Conservation (phyloP, 2,797 vertebrate species). For the Macropus fuliginosus region DNA sequence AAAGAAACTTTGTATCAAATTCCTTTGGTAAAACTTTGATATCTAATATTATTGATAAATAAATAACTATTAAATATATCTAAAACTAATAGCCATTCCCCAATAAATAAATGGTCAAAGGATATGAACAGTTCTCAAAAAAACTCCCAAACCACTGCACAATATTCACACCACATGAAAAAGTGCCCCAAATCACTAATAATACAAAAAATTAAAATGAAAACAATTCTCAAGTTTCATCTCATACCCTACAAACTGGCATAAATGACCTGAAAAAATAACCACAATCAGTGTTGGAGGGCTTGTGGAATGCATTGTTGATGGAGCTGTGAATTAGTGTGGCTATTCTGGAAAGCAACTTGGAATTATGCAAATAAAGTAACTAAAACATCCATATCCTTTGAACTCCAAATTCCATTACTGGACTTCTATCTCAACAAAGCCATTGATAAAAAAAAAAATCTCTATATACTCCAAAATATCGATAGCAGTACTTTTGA, state of each 20-base stretch:
- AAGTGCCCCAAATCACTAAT: neutral
- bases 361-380: neutral
- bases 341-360: neutral
- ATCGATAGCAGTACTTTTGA: neutral
- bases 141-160: neutral
- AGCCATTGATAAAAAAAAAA: neutral
- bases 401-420: neutral
- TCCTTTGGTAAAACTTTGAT: neutral
- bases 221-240: too few species aligned
- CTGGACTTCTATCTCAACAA: neutral
- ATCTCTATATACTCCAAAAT: neutral
- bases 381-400: neutral
- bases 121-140: neutral
- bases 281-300: neutral
- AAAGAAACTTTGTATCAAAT: neutral
- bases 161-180: neutral
- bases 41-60: neutral
- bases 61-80: neutral
- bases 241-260: neutral
- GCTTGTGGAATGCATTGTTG: neutral
- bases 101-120: neutral
- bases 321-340: neutral
- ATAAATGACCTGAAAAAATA: neutral
- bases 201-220: neutral
- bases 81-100: neutral